These are phyloP conservation scores for Loxodonta africana DNA, from an alignment of 2,113 vertebrate species.

Conservation along the genomic window DNA sequence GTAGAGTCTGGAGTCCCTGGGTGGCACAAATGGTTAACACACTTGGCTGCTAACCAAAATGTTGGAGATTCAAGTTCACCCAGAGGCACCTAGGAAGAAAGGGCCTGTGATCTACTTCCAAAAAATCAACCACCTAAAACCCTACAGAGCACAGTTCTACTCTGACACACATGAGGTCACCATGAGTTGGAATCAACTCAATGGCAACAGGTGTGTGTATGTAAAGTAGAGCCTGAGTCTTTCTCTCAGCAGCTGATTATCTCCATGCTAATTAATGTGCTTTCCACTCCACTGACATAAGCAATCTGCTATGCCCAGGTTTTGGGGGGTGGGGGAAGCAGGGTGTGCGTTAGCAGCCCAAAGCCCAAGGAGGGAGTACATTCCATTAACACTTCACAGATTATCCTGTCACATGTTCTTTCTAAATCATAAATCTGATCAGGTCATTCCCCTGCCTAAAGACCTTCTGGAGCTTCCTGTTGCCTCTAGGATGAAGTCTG, in stretches of 20 bases:
- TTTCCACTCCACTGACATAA: conserved; percentile 13
- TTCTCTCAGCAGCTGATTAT: background rate
- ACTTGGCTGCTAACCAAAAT: background rate
- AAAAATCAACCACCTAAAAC: background rate
- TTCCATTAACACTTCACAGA: conserved; percentile 14
- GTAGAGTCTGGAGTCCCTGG: background rate
- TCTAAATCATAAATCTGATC: conserved; percentile 59
- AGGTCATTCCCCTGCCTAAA: conserved; percentile 11
- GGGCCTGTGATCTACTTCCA: background rate
- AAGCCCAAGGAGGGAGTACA: background rate
- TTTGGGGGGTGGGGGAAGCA: background rate
- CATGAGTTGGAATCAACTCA: background rate
- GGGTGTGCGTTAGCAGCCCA: background rate
- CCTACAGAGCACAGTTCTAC: background rate
- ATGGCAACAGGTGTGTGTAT: background rate
- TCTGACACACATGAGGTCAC: background rate
- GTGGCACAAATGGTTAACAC: background rate
- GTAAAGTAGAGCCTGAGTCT: background rate
- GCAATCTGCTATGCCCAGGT: background rate
- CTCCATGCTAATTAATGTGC: background rate
- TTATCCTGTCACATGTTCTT: background rate
- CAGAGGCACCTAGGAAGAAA: background rate
- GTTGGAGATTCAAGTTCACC: background rate
- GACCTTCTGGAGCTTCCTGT: background rate
- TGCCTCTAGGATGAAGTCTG: conserved; percentile 59